A percentile compares a stretch with the other conserved stretches of the same genome.
Conservation (phyloP, 2,113 vertebrate genomes). For the Desmodus rotundus region DNA sequence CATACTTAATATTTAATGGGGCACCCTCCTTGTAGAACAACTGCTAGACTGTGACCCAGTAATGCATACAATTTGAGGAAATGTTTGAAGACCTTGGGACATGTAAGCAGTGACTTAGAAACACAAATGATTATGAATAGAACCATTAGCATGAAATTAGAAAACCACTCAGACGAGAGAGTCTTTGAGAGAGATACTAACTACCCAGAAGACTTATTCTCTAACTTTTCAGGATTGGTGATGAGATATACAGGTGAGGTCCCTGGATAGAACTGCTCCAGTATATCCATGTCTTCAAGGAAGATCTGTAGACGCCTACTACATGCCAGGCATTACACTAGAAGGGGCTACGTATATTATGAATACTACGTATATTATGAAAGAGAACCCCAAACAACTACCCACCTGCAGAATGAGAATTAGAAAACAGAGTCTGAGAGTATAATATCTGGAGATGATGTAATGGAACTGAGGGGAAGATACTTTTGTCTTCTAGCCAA, state of each 20-base stretch:
- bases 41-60: background rate
- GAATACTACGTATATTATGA: too few relatives aligned
- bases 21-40: background rate
- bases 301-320: background rate
- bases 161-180: constrained; percentile 19
- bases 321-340: background rate
- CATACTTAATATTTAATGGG: constrained; percentile 5
- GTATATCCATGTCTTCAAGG: background rate
- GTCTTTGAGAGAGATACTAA: constrained; percentile 2
- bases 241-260: background rate
- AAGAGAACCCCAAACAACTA: background rate
- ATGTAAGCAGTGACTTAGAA: background rate
- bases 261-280: background rate
- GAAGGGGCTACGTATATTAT: background rate
- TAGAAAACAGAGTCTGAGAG: background rate
- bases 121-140: background rate
- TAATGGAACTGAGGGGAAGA: background rate
- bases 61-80: background rate
- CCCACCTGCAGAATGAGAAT: background rate
- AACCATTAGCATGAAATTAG: constrained; percentile 44
- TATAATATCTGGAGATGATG: background rate
- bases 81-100: background rate
- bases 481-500: background rate
- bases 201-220: background rate
- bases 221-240: background rate